Conservation (phyloP, 2,888 invertebrate species). For the Druceiella hillmani region DNA sequence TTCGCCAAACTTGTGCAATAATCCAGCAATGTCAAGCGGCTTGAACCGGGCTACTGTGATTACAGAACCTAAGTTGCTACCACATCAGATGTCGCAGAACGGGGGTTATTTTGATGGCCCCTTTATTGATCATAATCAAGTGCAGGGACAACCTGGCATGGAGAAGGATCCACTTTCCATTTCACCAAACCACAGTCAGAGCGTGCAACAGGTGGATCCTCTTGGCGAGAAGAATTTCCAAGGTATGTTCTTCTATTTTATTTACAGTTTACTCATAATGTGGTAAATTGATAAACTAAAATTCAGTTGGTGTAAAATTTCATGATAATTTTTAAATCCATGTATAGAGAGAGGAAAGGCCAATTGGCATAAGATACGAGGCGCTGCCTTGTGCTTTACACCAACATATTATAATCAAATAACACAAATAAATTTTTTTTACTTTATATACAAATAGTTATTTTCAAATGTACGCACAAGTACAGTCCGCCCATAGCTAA, state of each 20-base stretch:
- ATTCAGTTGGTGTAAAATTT: too few species aligned
- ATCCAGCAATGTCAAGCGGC: conserved; percentile 33
- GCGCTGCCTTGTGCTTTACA: background rate
- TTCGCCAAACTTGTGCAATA: conserved; percentile 39
- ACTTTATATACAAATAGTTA: background rate
- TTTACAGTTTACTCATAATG: too few species aligned
- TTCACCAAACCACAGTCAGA: too few species aligned
- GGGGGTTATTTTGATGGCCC: conserved; percentile 46
- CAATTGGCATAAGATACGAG: background rate
- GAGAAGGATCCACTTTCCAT: conserved; percentile 47
- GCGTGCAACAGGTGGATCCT: too few species aligned
- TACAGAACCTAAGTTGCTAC: conserved; percentile 30
- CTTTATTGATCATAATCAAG: conserved; percentile 34
- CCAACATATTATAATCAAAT: background rate
- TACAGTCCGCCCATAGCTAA: too few species aligned
- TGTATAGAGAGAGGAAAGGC: too few species aligned
- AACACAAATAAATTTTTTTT: background rate
- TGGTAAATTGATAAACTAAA: too few species aligned
- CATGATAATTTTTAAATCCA: too few species aligned
- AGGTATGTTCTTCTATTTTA: too few species aligned
- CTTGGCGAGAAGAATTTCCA: too few species aligned
- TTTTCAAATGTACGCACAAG: too few species aligned
- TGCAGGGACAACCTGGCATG: conserved; percentile 38
- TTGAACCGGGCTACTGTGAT: conserved; percentile 29
- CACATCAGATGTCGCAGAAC: conserved; percentile 42